Evolutionary conservation across 2,888 invertebrate genomes (phyloP).

Genomic region (Hyposoter didymator): DNA sequence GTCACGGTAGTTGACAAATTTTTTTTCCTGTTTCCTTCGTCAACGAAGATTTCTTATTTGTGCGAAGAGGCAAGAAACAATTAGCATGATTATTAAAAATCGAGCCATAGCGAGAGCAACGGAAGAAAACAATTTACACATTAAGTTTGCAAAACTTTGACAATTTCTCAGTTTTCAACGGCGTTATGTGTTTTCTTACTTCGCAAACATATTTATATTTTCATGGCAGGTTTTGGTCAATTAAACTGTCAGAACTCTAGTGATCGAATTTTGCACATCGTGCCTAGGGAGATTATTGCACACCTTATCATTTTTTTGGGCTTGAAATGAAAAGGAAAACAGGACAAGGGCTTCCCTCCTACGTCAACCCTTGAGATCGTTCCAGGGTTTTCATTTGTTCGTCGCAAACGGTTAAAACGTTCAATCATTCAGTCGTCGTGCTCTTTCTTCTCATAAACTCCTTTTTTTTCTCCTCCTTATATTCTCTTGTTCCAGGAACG

Average conservation of each 20-base stretch:
- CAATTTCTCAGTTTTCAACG: conserved; percentile 7
- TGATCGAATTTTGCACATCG: not conserved
- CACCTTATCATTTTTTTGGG: not conserved
- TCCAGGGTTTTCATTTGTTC: conserved; percentile 20
- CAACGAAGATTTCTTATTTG: not conserved
- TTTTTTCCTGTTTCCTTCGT: conserved; percentile 2
- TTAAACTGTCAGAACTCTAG: not conserved
- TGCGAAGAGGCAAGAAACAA: not conserved
- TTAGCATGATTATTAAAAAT: not conserved
- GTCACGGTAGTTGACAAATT: not conserved
- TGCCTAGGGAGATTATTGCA: not conserved
- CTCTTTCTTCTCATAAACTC: not conserved
- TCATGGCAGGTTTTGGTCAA: not conserved
- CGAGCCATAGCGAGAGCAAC: not conserved
- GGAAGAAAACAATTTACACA: not conserved
- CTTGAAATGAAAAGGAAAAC: not conserved
- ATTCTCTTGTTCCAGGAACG: conserved; percentile 10
- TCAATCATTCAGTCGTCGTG: conserved; percentile 32
- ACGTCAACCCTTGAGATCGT: not conserved
- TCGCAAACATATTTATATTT: not conserved
- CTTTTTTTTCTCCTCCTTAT: not conserved
- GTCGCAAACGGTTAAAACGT: conserved; percentile 31
- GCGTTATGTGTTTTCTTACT: not conserved
- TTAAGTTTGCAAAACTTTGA: not conserved
- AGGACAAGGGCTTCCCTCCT: not conserved